Conservation (phyloP, 2,888 invertebrate genomes). For the Scaptomyza cyrtandrae region DNA sequence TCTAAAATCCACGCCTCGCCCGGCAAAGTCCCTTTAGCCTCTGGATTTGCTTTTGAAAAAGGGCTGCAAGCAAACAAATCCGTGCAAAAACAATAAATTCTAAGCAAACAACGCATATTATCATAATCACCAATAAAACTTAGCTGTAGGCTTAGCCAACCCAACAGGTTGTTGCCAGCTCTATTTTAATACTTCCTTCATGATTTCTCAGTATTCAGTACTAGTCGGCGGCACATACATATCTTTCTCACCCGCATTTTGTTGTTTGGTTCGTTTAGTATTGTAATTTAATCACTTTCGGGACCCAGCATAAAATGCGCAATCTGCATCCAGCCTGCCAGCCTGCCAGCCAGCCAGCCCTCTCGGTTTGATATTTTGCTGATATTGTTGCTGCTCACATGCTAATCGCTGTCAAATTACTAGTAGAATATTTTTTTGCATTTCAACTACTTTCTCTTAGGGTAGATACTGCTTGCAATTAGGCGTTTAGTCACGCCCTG, state of each 20-base stretch:
- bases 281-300: constrained; percentile 68
- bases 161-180: constrained; percentile 46
- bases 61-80: constrained; percentile 57
- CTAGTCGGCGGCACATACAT: neutral
- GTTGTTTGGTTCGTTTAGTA: neutral
- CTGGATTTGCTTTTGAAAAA: constrained; percentile 45
- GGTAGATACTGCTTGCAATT: constrained; percentile 63
- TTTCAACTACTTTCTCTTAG: constrained; percentile 33
- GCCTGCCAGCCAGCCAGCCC: neutral
- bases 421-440: constrained; percentile 63
- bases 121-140: constrained; percentile 80
- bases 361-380: constrained; percentile 10
- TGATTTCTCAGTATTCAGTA: constrained; percentile 45
- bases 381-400: constrained; percentile 16
- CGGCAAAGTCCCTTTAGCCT: constrained; percentile 46
- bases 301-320: constrained; percentile 74
- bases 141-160: constrained; percentile 46
- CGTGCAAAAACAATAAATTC: constrained; percentile 56
- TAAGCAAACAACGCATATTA: constrained; percentile 61
- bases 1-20: constrained; percentile 79
- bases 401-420: constrained; percentile 76
- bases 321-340: constrained; percentile 54
- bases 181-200: constrained; percentile 49
- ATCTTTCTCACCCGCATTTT: constrained; percentile 62
- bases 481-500: constrained; percentile 74